Evolutionary conservation across 2,888 invertebrate species (phyloP).

Genomic region (Lamproptera curius): DNA sequence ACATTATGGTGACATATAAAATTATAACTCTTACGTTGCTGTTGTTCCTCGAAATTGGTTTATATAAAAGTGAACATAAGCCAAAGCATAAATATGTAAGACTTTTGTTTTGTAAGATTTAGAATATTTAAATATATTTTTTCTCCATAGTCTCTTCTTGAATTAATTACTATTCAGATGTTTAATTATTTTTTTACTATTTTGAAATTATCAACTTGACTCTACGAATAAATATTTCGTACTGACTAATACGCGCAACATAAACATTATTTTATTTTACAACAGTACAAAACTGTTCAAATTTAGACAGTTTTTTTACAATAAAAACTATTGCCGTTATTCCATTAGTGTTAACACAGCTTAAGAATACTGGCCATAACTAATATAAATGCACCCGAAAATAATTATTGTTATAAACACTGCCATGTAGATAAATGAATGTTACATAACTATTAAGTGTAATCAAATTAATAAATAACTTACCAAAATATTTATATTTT

Average conservation of each 20-base stretch:
- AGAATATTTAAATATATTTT: conserved; percentile 30
- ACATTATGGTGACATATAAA: too few relatives aligned
- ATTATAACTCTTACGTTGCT: too few relatives aligned
- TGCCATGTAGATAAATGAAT: conserved; percentile 69
- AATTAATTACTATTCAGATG: too few relatives aligned
- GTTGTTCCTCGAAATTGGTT: conserved; percentile 6
- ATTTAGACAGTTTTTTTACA: too few relatives aligned
- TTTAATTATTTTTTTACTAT: conserved; percentile 2
- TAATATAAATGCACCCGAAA: too few relatives aligned
- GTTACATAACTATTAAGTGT: conserved; percentile 29
- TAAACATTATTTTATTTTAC: conserved; percentile 10
- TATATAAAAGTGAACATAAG: conserved; percentile 26
- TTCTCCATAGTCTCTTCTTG: conserved; percentile 16
- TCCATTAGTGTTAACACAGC: too few relatives aligned
- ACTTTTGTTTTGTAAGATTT: conserved; percentile 31
- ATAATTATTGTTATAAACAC: conserved; percentile 43
- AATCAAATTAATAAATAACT: conserved; percentile 44
- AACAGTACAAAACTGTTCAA: neutral
- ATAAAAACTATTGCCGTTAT: too few relatives aligned
- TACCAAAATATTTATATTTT: conserved; percentile 31
- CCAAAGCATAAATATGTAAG: conserved; percentile 51
- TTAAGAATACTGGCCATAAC: too few relatives aligned
- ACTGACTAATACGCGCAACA: neutral
- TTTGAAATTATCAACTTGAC: neutral
- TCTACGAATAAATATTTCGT: neutral